These are phyloP conservation scores for Macrosiphum euphorbiae DNA, from an alignment of 2,888 invertebrate species.

Conservation along the genomic window DNA sequence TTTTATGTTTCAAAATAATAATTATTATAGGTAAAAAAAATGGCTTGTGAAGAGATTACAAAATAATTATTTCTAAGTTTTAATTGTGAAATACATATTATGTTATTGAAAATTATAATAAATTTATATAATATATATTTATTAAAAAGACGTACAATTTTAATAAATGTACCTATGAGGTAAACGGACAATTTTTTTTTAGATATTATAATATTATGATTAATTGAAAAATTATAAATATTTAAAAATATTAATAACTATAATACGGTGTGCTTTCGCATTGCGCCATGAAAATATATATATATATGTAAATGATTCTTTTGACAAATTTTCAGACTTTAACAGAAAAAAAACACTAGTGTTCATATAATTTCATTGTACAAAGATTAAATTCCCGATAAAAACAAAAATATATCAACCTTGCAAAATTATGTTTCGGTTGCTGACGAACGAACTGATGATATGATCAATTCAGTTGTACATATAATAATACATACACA, in stretches of 20 bases:
- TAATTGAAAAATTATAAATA: neutral
- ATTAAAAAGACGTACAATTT: neutral
- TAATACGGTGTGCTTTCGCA: neutral
- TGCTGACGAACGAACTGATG: neutral
- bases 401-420: conserved; percentile 16
- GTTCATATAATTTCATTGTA: neutral
- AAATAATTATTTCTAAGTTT: neutral
- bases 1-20: neutral
- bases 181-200: neutral
- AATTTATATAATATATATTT: neutral
- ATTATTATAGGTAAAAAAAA: neutral
- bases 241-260: neutral
- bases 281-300: neutral
- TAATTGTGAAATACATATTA: neutral
- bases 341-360: neutral
- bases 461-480: conserved; percentile 43
- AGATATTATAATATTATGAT: neutral
- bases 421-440: conserved; percentile 39
- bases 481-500: neutral
- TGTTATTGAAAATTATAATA: neutral
- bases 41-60: neutral
- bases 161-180: neutral
- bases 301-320: neutral
- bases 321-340: neutral
- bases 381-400: conserved; percentile 25